Percentiles rank a stretch among this genome's conserved stretches.
phyloP scores from a whole-genome alignment of 2,797 vertebrate genomes.

The Bryconaethiops microstoma region DNA sequence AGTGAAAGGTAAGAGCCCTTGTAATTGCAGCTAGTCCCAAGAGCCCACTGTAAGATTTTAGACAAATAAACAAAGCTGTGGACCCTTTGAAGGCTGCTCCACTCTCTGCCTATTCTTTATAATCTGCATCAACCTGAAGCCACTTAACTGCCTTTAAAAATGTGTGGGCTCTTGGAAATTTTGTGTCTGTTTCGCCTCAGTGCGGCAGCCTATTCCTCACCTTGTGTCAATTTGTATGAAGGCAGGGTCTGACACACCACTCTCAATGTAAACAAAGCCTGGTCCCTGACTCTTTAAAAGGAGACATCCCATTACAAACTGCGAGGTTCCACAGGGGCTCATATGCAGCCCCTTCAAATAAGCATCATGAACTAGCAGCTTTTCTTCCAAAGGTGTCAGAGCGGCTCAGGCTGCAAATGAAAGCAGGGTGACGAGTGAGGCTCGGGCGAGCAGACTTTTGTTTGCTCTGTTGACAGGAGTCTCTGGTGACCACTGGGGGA shows the following conservation, averaged over 20 bases:
- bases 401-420: slow-evolving; percentile 53
- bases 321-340: slow-evolving; percentile 15
- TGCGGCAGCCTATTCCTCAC: slow-evolving; percentile 9
- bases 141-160: slow-evolving; percentile 10
- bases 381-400: slow-evolving; percentile 51
- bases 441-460: slow-evolving; percentile 45
- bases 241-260: background rate
- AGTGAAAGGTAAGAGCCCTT: slow-evolving; percentile 58
- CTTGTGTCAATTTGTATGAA: slow-evolving; percentile 22
- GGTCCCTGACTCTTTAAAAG: slow-evolving; percentile 41
- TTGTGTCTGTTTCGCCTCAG: background rate
- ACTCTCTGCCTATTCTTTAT: slow-evolving; percentile 18
- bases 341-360: slow-evolving; percentile 37
- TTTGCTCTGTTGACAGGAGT: slow-evolving; percentile 59
- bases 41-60: slow-evolving; percentile 42
- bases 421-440: slow-evolving; percentile 43
- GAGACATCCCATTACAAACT: slow-evolving; percentile 42
- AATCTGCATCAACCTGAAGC: slow-evolving; percentile 18
- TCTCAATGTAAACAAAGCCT: slow-evolving; percentile 41
- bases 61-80: slow-evolving; percentile 52
- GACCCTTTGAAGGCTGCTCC: slow-evolving; percentile 34
- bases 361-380: slow-evolving; percentile 41
- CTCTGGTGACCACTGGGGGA: slow-evolving; percentile 34
- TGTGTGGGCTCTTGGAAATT: background rate
- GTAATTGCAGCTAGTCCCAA: slow-evolving; percentile 56